Conservation (phyloP, 1,140 invertebrate species). For the Caenorhabditis latens region DNA sequence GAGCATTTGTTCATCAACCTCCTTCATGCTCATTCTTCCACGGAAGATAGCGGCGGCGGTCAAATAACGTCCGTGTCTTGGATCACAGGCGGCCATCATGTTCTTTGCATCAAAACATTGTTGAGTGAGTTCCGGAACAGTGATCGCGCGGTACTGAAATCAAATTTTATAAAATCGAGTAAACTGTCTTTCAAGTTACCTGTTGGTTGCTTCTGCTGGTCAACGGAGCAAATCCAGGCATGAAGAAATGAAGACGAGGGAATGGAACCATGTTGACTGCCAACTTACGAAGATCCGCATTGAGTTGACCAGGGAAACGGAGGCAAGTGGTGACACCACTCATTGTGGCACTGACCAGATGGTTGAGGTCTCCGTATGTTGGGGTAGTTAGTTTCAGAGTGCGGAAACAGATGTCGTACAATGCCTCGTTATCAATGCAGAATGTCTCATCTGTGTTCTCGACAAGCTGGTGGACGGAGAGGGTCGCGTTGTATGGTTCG, state of each 20-base stretch:
- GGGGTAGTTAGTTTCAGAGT: slow-evolving; percentile 85
- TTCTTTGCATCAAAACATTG: slow-evolving; percentile 86
- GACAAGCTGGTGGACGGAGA: slow-evolving; percentile 84
- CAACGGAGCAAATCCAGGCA: slow-evolving; percentile 93
- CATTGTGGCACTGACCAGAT: slow-evolving; percentile 79
- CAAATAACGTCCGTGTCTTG: slow-evolving; percentile 81
- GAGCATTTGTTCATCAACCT: slow-evolving; percentile 82
- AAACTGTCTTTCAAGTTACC: neutral
- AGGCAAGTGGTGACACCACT: slow-evolving; percentile 84
- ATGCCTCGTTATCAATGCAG: slow-evolving; percentile 86
- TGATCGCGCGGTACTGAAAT: slow-evolving; percentile 83
- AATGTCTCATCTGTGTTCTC: slow-evolving; percentile 86
- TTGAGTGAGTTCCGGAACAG: slow-evolving; percentile 88
- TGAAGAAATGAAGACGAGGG: slow-evolving; percentile 94
- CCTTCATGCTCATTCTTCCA: slow-evolving; percentile 89
- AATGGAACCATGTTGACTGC: slow-evolving; percentile 96
- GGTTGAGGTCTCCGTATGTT: slow-evolving; percentile 86
- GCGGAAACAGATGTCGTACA: slow-evolving; percentile 86
- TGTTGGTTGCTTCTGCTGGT: slow-evolving; percentile 81
- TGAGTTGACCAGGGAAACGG: slow-evolving; percentile 81
- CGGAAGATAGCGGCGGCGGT: slow-evolving; percentile 94
- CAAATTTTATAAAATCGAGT: neutral
- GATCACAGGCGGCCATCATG: slow-evolving; percentile 93
- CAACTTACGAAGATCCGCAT: slow-evolving; percentile 90
- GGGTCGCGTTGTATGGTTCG: slow-evolving; percentile 85